phyloP scores from a whole-genome alignment of 2,888 invertebrate species.

The Pachymerium ferrugineum region DNA sequence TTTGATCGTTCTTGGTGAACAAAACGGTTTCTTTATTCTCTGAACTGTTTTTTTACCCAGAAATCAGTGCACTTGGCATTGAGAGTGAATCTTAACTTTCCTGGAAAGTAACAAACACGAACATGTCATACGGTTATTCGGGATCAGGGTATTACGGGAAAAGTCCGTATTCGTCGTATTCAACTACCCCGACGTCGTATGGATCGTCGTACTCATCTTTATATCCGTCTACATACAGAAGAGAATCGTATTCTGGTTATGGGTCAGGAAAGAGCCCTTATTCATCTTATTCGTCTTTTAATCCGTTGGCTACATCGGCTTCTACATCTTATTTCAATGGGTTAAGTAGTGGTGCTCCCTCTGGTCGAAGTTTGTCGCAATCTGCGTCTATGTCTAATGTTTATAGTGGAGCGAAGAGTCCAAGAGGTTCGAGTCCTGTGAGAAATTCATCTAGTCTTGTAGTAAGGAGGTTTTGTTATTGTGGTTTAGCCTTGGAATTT shows the following conservation, averaged over 20 bases:
- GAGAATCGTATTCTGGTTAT: background rate
- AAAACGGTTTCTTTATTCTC: too few relatives aligned
- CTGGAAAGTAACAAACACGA: too few relatives aligned
- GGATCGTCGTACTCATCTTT: conserved; percentile 34
- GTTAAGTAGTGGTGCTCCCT: conserved; percentile 29
- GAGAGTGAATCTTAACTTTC: too few relatives aligned
- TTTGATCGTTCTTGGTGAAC: too few relatives aligned
- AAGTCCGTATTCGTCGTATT: conserved; percentile 37
- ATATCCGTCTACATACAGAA: background rate
- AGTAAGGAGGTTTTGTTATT: background rate
- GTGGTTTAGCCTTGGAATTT: background rate
- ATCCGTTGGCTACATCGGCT: conserved; percentile 11
- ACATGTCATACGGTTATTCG: background rate
- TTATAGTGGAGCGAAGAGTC: conserved; percentile 3
- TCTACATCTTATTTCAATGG: conserved; percentile 32
- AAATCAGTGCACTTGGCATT: too few relatives aligned
- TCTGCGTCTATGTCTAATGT: conserved; percentile 12
- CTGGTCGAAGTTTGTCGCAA: conserved; percentile 29
- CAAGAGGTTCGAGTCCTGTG: background rate
- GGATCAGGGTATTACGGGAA: conserved; percentile 33
- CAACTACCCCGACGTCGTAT: conserved; percentile 33
- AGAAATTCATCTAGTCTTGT: background rate
- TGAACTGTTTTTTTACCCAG: too few relatives aligned
- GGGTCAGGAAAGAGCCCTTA: background rate
- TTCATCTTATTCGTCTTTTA: background rate